Percentiles rank a stretch among this genome's conserved stretches.
These are phyloP conservation scores for Chelonoidis abingdonii DNA, from an alignment of 2,113 vertebrate species.

Conservation along the genomic window DNA sequence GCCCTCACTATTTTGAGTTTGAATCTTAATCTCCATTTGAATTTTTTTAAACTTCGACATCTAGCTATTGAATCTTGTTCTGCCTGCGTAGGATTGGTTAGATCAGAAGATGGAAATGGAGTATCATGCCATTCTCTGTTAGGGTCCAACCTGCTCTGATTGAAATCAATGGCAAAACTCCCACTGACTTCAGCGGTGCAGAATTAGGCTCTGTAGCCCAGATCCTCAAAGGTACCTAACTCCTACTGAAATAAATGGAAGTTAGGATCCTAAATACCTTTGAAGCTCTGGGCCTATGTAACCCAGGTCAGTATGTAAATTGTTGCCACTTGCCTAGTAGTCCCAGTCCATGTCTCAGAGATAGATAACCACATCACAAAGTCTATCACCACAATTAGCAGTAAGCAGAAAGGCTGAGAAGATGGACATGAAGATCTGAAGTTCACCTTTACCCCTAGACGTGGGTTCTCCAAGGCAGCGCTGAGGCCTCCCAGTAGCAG, in stretches of 20 bases:
- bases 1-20: neutral
- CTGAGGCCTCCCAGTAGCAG: neutral
- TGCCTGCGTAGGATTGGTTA: neutral
- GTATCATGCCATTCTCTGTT: neutral
- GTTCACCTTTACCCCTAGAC: neutral
- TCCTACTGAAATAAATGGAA: neutral
- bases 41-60: neutral
- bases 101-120: neutral
- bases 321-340: neutral
- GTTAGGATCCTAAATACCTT: neutral
- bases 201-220: neutral
- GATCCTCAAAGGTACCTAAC: neutral
- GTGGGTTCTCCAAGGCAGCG: rapidly evolving
- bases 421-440: neutral
- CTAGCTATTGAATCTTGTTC: neutral
- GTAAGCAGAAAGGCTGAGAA: neutral
- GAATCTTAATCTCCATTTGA: neutral
- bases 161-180: neutral
- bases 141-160: neutral
- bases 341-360: neutral
- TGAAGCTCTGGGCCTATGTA: neutral
- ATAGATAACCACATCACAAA: neutral
- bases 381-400: neutral
- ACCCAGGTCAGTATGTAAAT: neutral
- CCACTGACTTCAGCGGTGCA: neutral